These are phyloP conservation scores for Eupithecia centaureata DNA, from an alignment of 2,888 invertebrate genomes.

Conservation along the genomic window DNA sequence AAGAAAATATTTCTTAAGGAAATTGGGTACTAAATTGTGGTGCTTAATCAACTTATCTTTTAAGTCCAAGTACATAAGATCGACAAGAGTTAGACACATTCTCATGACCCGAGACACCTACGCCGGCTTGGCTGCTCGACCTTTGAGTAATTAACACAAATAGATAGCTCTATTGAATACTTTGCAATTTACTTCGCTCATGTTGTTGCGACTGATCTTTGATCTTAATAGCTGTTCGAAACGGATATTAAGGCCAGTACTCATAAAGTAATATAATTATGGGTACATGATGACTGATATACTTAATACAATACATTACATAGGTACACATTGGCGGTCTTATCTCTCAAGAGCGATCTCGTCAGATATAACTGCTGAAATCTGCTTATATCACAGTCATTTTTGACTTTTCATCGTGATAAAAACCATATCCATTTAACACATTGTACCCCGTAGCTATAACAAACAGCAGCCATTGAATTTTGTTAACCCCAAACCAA, in stretches of 20 bases:
- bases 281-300: no score
- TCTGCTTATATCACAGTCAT: neutral
- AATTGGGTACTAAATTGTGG: neutral
- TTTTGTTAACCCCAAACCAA: constrained; percentile 42
- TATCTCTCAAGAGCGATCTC: no score
- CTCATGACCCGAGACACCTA: constrained; percentile 36
- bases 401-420: neutral
- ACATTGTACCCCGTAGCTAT: constrained; percentile 7
- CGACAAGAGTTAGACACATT: constrained; percentile 19
- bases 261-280: no score
- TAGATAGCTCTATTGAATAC: constrained; percentile 33
- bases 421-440: neutral
- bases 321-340: no score
- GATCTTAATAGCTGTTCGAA: constrained; percentile 8
- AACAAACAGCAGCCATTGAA: constrained; percentile 34
- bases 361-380: no score
- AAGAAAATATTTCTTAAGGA: neutral
- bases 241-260: neutral
- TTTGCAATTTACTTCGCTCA: constrained; percentile 26
- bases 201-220: constrained; percentile 30
- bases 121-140: constrained; percentile 32
- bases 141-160: constrained; percentile 35
- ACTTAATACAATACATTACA: no score
- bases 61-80: constrained; percentile 7
- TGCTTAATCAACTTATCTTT: neutral